Evolutionary conservation across 2,888 invertebrate genomes (phyloP).

Genomic region (Frankliniella intonsa): DNA sequence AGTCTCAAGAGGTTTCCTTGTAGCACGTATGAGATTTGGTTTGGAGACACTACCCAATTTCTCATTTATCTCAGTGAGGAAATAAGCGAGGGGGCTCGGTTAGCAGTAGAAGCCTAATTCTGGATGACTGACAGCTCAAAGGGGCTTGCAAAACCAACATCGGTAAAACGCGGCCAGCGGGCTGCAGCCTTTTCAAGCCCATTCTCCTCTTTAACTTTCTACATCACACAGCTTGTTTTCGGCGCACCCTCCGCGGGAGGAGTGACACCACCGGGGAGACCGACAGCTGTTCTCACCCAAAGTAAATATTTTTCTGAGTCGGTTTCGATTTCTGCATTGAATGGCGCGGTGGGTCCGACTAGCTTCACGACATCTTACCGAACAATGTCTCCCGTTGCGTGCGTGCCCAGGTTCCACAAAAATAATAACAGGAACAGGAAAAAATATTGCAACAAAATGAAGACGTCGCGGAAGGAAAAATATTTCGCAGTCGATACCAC

Average conservation of each 20-base stretch:
- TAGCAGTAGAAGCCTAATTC: not conserved
- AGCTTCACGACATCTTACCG: not conserved
- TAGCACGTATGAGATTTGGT: no score
- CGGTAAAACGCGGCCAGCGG: no score
- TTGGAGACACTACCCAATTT: no score
- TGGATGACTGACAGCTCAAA: conserved; percentile 16
- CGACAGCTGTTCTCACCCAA: not conserved
- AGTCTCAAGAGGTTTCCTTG: no score
- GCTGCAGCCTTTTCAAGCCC: not conserved
- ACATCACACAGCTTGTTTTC: not conserved
- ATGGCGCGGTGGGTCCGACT: not conserved
- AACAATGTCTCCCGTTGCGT: no score
- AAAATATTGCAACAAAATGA: no score
- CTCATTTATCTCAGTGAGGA: no score
- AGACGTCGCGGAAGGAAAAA: not conserved
- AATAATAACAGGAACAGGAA: no score
- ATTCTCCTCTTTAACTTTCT: conserved; percentile 19
- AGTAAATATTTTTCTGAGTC: not conserved
- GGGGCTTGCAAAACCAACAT: not conserved
- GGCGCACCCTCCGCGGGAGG: not conserved
- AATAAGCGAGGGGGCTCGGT: not conserved
- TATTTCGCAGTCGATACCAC: no score
- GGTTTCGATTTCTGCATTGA: not conserved
- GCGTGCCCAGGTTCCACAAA: no score
- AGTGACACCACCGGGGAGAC: not conserved